Percentiles rank a stretch among this genome's conserved stretches.
Evolutionary conservation across 2,113 vertebrate genomes (phyloP).

Genomic region (Microtus richardsoni): DNA sequence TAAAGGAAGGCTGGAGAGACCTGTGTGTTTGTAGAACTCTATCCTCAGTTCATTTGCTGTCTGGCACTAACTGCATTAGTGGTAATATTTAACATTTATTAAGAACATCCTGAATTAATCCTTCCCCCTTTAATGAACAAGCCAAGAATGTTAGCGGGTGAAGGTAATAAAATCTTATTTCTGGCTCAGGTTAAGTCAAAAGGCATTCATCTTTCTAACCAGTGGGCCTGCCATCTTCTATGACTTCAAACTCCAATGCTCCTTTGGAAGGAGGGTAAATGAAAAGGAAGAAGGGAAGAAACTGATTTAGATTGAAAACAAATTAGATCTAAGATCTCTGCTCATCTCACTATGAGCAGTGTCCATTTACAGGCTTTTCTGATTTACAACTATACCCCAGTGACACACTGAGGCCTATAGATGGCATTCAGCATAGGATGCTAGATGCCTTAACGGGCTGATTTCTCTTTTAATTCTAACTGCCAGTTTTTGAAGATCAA

Average conservation of each 20-base stretch:
- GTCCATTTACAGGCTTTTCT: neutral
- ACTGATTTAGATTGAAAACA: neutral
- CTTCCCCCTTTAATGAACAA: constrained; percentile 14
- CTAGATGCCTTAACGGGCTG: neutral
- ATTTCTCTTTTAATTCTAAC: neutral
- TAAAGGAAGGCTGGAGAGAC: neutral
- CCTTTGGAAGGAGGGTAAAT: neutral
- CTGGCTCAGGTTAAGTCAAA: neutral
- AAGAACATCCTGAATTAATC: constrained; percentile 39
- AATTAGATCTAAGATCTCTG: neutral
- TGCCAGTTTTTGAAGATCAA: neutral
- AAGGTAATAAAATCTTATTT: constrained; percentile 21
- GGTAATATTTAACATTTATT: constrained; percentile 40
- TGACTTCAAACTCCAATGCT: neutral
- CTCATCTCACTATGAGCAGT: neutral
- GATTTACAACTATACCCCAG: neutral
- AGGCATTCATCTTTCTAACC: neutral
- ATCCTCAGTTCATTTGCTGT: constrained; percentile 11
- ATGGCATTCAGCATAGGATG: neutral
- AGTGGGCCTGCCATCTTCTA: neutral
- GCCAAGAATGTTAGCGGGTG: constrained; percentile 12
- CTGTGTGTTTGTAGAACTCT: neutral
- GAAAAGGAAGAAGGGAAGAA: neutral
- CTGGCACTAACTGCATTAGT: neutral
- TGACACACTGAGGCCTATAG: neutral